These are phyloP conservation scores for Phaetusa simplex DNA, from an alignment of 2,113 vertebrate species.

Conservation along the genomic window DNA sequence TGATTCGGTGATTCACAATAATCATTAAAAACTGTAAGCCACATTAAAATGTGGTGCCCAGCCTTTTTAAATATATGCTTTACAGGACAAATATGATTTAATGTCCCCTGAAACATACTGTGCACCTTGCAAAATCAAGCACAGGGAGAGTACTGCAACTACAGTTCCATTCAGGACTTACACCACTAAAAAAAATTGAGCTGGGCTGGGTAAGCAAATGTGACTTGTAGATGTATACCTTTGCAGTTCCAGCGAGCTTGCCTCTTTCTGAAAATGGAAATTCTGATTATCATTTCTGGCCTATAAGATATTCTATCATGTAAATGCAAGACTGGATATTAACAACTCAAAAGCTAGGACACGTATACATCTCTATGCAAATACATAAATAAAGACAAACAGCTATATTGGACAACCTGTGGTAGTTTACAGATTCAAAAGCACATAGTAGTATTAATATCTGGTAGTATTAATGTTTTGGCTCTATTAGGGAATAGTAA, in stretches of 20 bases:
- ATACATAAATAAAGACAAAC: neutral
- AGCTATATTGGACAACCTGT: neutral
- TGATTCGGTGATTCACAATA: neutral
- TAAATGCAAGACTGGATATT: neutral
- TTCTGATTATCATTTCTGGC: neutral
- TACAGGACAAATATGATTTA: neutral
- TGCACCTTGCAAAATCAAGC: neutral
- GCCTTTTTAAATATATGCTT: neutral
- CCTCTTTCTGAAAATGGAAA: neutral
- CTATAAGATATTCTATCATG: neutral
- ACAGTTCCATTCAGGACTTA: neutral
- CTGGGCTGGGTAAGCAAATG: neutral
- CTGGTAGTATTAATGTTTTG: neutral
- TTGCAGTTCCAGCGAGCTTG: neutral
- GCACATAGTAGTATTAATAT: neutral
- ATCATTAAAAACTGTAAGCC: neutral
- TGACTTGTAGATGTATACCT: neutral
- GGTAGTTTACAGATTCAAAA: neutral
- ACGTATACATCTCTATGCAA: neutral
- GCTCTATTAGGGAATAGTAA: neutral
- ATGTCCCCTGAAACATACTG: neutral
- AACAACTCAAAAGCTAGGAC: neutral
- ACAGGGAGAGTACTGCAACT: neutral
- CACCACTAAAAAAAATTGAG: neutral
- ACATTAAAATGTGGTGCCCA: neutral